Percentiles rank a stretch among this genome's conserved stretches.
phyloP scores from a whole-genome alignment of 2,113 vertebrate species.

The Chlamydotis undulata region DNA sequence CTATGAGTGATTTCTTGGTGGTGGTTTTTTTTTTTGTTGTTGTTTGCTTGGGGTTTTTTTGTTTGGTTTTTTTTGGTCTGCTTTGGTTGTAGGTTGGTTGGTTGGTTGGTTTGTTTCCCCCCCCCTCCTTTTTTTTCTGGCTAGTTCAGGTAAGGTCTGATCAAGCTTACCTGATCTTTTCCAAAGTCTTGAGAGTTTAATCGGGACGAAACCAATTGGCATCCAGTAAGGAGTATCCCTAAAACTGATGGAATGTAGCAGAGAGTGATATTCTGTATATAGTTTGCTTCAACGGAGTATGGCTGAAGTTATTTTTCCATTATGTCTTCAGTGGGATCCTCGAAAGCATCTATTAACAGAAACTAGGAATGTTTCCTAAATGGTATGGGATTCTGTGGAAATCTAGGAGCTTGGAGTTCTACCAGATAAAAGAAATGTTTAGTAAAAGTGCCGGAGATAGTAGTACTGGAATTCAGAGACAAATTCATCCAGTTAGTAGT shows the following conservation, averaged over 20 bases:
- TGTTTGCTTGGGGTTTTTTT: neutral
- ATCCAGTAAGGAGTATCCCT: neutral
- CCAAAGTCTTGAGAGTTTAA: neutral
- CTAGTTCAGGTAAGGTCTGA: neutral
- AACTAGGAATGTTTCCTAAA: neutral
- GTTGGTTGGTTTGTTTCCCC: neutral
- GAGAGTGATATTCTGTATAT: neutral
- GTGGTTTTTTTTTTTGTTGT: neutral
- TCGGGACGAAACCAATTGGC: neutral
- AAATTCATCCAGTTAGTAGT: neutral
- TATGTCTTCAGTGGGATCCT: neutral
- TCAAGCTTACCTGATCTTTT: neutral
- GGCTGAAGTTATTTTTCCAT: slow-evolving; percentile 35
- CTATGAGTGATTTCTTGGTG: neutral
- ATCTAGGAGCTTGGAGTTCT: neutral
- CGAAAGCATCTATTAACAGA: neutral
- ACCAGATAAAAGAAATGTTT: neutral
- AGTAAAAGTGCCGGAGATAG: neutral
- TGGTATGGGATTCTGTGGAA: neutral
- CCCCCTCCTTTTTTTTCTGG: neutral
- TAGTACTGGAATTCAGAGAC: neutral
- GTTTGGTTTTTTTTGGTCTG: neutral
- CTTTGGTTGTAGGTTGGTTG: neutral
- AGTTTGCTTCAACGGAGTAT: neutral
- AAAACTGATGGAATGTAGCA: neutral